Evolutionary conservation across 2,797 vertebrate genomes (phyloP), one percentile per base, ranked within the genome.

Genomic region (Momotus momota): DNA sequence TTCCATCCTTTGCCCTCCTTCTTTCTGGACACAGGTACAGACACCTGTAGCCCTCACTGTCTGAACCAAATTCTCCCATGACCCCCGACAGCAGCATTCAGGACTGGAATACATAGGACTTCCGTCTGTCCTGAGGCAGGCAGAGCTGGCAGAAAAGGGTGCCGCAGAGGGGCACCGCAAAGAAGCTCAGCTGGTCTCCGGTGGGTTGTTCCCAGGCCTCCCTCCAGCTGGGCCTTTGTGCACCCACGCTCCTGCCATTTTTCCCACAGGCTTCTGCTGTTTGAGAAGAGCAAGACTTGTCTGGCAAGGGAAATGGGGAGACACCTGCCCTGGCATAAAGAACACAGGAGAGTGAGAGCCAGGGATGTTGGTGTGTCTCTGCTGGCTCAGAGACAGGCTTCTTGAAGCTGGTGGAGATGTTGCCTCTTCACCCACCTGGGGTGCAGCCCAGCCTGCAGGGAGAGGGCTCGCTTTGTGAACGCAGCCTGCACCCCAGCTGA

Each of bases 81-180:
- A 17, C 5, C 13, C 45, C 40, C 2, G 5, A 31, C 15, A 92
- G 55, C 52, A 75, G 71, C 43, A 21, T 41, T 67, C 46, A 20
- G 23, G 69, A 38, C 14, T 1, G 3, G 25, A 12, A 43, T 64
- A 48, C 0, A 1, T 0, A 57, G 66, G 51, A 33, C 17, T 46
- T 67, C 17, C 62, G 55, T 67, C 21, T 31, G 67, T 52, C 25
- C 69, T 46, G 55, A 73, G 64, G 48, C 73, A 73, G 31, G 38
- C n/a, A 75, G 43, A 77, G 21, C 18, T 43, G 54, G 43, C 51
- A 73, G 84, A 43, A 79, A 45, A 35, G 31, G 38, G 26, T 84
- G 58, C 62, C 2, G 3, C 62, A 45, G 23, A 75, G 2, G 23
- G 13, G 5, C 19, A 60, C 0, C 0, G 17, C 33, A 31, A 21